Evolutionary conservation across 2,113 vertebrate genomes (phyloP).

Genomic region (Phyllostomus hastatus): DNA sequence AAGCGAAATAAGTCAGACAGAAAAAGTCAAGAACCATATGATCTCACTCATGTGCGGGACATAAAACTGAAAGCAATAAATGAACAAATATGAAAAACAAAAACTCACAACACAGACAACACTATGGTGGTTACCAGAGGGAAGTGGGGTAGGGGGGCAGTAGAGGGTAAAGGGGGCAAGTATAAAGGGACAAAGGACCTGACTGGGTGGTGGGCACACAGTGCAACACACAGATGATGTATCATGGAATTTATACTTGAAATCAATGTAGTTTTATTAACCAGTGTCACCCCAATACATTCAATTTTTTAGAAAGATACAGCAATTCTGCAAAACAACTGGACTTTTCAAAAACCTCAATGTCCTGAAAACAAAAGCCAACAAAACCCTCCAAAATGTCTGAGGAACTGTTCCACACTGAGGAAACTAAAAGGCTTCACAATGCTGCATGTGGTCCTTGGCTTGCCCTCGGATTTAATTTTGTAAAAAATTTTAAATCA

Average conservation of each 20-base stretch:
- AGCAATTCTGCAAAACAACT: not conserved
- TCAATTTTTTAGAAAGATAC: not conserved
- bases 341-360: not conserved
- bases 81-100: not conserved
- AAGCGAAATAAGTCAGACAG: no score
- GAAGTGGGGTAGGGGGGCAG: not conserved
- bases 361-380: not conserved
- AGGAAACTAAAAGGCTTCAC: not conserved
- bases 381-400: not conserved
- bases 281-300: not conserved
- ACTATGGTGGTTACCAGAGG: not conserved
- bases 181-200: not conserved
- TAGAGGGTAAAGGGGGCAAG: not conserved
- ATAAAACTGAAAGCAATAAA: not conserved
- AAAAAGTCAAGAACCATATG: no score
- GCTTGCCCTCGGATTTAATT: not conserved
- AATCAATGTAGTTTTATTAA: no score
- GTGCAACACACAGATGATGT: no score
- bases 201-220: not conserved
- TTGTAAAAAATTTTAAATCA: no score
- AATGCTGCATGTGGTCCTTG: not conserved
- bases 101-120: not conserved
- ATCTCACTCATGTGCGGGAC: not conserved
- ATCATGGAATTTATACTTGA: no score
- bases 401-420: not conserved